Evolutionary conservation across 2,113 vertebrate species (phyloP), one percentile per base, ranked within the genome.

Genomic region (Notechis scutatus): DNA sequence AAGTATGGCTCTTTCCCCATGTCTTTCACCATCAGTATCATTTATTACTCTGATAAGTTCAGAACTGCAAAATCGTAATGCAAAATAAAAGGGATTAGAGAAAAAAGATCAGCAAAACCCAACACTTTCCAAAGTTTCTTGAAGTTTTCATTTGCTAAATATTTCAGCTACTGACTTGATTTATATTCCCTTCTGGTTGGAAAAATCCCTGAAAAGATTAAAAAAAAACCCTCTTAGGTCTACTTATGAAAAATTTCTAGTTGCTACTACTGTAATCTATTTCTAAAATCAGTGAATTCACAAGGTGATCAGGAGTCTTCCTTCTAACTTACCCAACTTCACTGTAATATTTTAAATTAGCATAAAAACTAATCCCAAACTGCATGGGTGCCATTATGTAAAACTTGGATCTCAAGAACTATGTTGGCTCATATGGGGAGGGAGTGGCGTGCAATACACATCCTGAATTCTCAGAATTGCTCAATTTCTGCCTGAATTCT

Each of bases 391-490:
- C 74, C 88, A 50, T 88, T 88, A 88, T 42, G 34, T 74, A 92
- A 92, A 88, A 55, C 91, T 50, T 11, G 86, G 69, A 39, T 74
- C 91, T 55, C 50, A 45, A 26, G 50, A 26, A 34, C 87, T 74
- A 39, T 29, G 34, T 55, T 92, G 92, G 74, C 88, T 93, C 88
- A 90, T 47, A 55, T 26, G 47, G 23, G 45, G 69, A 89, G 39
- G 92, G 89, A 90, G 74, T 39, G 88, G 55, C 50, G 26, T 11
- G 42, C 23, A 86, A 39, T 47, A 61, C 87, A 92, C 92, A 90
- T 90, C 92, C 92, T 93, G 92, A 93, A 42, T 93, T 93, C 92
- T 93, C 34, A 93, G 88, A 93, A 93, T 85, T 90, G 45, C 69
- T 93, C 55, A 26, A 39, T 89, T 90, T 93, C 88, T 90, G 29